Conservation (phyloP, 1,140 invertebrate species). For the Saccostrea echinata region DNA sequence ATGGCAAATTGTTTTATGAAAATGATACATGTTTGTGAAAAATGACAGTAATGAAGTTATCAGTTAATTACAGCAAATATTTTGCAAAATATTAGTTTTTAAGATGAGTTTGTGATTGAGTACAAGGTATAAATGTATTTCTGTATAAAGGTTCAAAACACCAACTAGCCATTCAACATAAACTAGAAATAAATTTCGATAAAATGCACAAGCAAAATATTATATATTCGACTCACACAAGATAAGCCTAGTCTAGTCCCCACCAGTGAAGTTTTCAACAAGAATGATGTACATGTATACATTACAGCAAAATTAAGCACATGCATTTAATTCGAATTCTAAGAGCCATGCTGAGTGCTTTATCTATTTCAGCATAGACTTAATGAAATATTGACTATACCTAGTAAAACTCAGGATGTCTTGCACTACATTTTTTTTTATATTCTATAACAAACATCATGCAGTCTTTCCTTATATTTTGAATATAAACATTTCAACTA, state of each 20-base stretch:
- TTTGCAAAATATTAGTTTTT: slow-evolving; percentile 34
- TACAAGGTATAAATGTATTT: slow-evolving; percentile 26
- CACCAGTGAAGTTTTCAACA: background rate
- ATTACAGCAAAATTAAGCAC: background rate
- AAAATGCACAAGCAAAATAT: background rate
- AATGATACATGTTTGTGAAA: slow-evolving; percentile 16
- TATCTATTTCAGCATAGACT: too few species aligned
- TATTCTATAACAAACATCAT: background rate
- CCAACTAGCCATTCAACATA: slow-evolving; percentile 23
- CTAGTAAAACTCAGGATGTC: background rate
- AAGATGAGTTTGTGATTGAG: slow-evolving; percentile 13
- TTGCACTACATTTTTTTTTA: background rate
- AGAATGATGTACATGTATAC: background rate
- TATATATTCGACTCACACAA: background rate
- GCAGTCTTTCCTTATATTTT: background rate
- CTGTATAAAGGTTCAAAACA: background rate
- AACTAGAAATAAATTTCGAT: background rate
- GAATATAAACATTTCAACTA: background rate
- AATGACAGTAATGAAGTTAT: slow-evolving; percentile 11
- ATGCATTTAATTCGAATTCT: background rate
- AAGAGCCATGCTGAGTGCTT: background rate
- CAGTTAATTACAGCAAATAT: background rate
- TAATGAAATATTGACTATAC: too few species aligned
- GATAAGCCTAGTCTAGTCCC: background rate
- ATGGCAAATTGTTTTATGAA: background rate